Percentiles rank a stretch among this genome's conserved stretches.
Conservation (phyloP, 2,797 vertebrate genomes). For the Acestrorhynchus altus region DNA sequence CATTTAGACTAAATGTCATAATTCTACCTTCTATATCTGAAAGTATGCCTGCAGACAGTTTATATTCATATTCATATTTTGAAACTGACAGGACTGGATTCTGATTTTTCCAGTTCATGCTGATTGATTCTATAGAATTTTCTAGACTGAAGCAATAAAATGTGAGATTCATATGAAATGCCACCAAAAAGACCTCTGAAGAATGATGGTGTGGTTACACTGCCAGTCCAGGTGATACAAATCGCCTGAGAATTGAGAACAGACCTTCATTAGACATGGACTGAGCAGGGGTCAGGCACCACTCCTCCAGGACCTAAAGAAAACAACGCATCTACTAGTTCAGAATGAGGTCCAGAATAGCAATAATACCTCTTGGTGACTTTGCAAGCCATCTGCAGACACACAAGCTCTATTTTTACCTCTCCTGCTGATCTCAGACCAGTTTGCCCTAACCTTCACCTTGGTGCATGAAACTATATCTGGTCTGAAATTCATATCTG, state of each 20-base stretch:
- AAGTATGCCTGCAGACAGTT: no score
- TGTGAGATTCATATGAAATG: conserved; percentile 10
- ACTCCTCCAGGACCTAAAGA: conserved; percentile 79
- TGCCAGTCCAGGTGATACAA: conserved; percentile 20
- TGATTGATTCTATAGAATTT: neutral
- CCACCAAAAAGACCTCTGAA: neutral
- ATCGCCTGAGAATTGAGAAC: conserved; percentile 65
- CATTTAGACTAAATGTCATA: no score
- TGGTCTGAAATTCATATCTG: conserved; percentile 46
- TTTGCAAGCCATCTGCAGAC: conserved; percentile 10
- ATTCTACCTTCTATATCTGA: no score
- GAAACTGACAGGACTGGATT: no score
- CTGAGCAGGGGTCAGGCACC: conserved; percentile 84
- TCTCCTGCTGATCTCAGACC: conserved; percentile 24
- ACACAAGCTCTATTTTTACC: conserved; percentile 2
- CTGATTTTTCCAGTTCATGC: no score
- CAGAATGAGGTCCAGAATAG: conserved; percentile 82
- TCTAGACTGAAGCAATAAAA: neutral
- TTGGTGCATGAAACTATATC: conserved; percentile 50
- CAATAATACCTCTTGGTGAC: conserved; percentile 74
- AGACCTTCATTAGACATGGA: conserved; percentile 86
- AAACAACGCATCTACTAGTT: conserved; percentile 86
- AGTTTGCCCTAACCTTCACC: conserved; percentile 30
- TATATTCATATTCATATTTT: no score
- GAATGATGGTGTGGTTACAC: neutral